Conservation (phyloP, 1,140 invertebrate species). For the Plectrocnemia conspersa region DNA sequence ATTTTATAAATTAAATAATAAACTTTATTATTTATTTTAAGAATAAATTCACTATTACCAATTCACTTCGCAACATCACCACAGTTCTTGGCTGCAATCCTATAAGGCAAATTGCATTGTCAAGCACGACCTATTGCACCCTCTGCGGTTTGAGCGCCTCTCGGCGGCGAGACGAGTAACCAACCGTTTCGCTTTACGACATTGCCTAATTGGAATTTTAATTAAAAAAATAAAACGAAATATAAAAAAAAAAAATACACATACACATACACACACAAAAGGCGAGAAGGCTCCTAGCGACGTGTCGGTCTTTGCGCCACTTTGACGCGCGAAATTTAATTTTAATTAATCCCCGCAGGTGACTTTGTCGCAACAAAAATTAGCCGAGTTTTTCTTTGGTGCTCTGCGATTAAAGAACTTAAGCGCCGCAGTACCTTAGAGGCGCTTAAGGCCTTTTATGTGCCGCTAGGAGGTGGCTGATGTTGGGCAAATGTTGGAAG, state of each 20-base stretch:
- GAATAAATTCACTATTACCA: too few relatives aligned
- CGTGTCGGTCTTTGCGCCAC: constrained; percentile 26
- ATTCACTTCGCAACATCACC: too few relatives aligned
- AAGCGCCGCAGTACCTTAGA: neutral
- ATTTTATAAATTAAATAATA: too few relatives aligned
- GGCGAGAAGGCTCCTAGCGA: constrained; percentile 1
- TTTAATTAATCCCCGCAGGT: constrained; percentile 35
- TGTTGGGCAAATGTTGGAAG: constrained; percentile 8
- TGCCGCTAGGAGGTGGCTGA: neutral
- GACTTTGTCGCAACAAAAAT: constrained; percentile 35
- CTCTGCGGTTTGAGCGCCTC: constrained; percentile 2
- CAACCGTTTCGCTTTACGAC: constrained; percentile 31
- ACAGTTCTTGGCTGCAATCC: too few relatives aligned
- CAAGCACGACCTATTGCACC: neutral
- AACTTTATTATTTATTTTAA: too few relatives aligned
- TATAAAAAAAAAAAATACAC: too few relatives aligned
- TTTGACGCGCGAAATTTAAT: constrained; percentile 33
- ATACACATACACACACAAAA: too few relatives aligned
- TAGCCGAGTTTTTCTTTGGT: constrained; percentile 23
- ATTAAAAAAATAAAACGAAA: constrained; percentile 35
- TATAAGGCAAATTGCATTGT: too few relatives aligned
- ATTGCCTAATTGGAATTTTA: constrained; percentile 36
- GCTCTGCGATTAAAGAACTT: neutral
- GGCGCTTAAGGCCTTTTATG: neutral
- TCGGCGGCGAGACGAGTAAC: neutral